Conservation (phyloP, 2,113 vertebrate species). For the Poeciliopsis retropinna region DNA sequence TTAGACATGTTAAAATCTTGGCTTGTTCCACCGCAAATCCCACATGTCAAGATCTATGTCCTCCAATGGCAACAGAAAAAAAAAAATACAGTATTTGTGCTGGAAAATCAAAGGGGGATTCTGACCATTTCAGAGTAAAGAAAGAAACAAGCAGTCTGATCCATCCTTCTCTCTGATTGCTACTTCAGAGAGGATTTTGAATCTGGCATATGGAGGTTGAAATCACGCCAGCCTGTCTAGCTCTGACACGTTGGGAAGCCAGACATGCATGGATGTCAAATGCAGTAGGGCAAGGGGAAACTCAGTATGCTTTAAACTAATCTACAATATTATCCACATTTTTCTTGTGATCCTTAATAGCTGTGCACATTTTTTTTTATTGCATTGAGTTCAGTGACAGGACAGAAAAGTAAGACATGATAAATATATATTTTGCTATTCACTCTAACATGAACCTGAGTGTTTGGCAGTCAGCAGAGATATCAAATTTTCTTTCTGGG, state of each 20-base stretch:
- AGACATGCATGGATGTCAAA: conserved; percentile 48
- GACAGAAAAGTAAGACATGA: too few relatives aligned
- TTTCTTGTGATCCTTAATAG: too few relatives aligned
- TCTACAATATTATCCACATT: background rate
- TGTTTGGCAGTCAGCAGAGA: conserved; percentile 25
- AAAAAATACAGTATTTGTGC: conserved; percentile 5
- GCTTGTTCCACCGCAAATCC: conserved; percentile 10
- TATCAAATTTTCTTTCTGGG: conserved; percentile 31
- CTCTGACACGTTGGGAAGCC: conserved; percentile 52
- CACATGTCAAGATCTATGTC: background rate
- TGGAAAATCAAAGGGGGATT: conserved; percentile 37
- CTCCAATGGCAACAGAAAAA: too few relatives aligned
- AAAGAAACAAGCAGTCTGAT: conserved; percentile 30
- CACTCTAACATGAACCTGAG: conserved; percentile 3
- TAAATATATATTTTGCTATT: background rate
- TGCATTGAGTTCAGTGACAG: conserved; percentile 6
- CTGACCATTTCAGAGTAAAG: conserved; percentile 37
- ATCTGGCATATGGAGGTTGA: conserved; percentile 51
- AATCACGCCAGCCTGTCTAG: conserved; percentile 53
- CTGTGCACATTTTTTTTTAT: background rate
- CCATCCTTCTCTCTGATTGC: conserved; percentile 59
- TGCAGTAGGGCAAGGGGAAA: conserved; percentile 19
- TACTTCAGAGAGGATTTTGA: conserved; percentile 44
- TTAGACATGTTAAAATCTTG: too few relatives aligned
- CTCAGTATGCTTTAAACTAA: too few relatives aligned